These are phyloP conservation scores for Dipodomys merriami DNA, from an alignment of 2,113 vertebrate species.

Conservation along the genomic window DNA sequence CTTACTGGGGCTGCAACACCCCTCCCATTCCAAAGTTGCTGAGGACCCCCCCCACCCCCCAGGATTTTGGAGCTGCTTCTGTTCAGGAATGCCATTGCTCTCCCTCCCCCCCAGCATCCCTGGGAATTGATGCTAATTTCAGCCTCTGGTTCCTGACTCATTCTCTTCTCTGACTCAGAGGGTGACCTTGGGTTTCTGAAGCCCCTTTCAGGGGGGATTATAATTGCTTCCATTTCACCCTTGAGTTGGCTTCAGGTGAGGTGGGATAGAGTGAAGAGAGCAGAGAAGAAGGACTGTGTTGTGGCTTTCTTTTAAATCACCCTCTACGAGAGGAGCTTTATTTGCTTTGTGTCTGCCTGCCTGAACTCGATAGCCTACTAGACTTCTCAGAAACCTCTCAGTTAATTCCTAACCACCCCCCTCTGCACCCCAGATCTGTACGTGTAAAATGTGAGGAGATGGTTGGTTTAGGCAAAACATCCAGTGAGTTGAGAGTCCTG, in stretches of 20 bases:
- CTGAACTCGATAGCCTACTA: neutral
- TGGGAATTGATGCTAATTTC: conserved; percentile 79
- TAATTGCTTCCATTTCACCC: neutral
- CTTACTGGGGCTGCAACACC: conserved; percentile 34
- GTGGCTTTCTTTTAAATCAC: conserved; percentile 42
- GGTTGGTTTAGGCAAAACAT: neutral
- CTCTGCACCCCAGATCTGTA: neutral
- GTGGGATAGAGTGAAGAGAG: neutral
- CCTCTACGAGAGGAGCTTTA: conserved; percentile 39
- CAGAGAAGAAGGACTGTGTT: neutral
- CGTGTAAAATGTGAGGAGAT: neutral
- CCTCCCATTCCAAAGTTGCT: conserved; percentile 34
- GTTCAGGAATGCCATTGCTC: conserved; percentile 68
- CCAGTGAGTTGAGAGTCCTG: neutral
- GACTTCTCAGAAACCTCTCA: conserved; percentile 46
- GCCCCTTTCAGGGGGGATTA: conserved; percentile 63
- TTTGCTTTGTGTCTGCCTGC: conserved; percentile 23
- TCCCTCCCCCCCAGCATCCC: conserved; percentile 27
- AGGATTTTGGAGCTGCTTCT: conserved; percentile 53
- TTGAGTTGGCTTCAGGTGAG: neutral
- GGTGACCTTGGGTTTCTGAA: conserved; percentile 67
- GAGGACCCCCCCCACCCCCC: conserved; percentile 62
- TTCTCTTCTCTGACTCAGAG: conserved; percentile 72
- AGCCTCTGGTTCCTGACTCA: conserved; percentile 78
- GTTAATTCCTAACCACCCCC: neutral